Evolutionary conservation across 2,113 vertebrate genomes (phyloP), one percentile per base, ranked within the genome.

Genomic region (Dicrurus megarhynchus): DNA sequence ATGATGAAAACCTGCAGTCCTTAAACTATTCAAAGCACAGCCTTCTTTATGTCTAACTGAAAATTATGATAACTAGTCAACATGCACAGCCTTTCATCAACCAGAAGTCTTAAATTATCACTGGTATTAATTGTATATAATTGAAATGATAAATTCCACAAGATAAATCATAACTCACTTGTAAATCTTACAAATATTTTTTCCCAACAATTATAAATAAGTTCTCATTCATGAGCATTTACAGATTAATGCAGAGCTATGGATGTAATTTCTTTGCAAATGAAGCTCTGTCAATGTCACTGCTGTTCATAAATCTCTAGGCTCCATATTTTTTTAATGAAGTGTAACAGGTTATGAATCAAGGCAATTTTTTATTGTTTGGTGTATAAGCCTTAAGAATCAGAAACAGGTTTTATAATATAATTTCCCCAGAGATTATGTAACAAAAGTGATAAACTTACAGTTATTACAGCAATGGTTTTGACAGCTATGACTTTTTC

Each of bases 41-140:
- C 13, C 28, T 70, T 47, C 79, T 77, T 74, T 44, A 84, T 37
- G 37, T 60, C 44, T 68, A 47, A 74, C 68, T 75, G 56, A 75
- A 90, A 94, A 87, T 70, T 33, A 84, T 49, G 13, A 53, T n/a
- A 81, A 87, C 33, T 83, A 79, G 89, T 86, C 88, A 84, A 68
- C 33, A 61, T 56, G 47, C 81, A 81, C 33, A 90, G 55, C 6
- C n/a, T 89, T 85, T 83, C 64, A 64, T 35, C n/a, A 86, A 16
- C 33, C 35, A 88, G 67, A 93, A 80, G 9, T 70, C 44, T 88
- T 71, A 80, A 81, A 91, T 90, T 70, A 88, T 56, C 42, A 30
- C 35, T 80, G 41, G 11, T 95, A 97, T 96, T 96, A 95, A 94
- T 90, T 84, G 30, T 46, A 64, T 68, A 52, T 78, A 80, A 96